Evolutionary conservation across 2,113 vertebrate genomes (phyloP), one percentile per base, ranked within the genome.

Genomic region (Phalacrocorax brasilianus): DNA sequence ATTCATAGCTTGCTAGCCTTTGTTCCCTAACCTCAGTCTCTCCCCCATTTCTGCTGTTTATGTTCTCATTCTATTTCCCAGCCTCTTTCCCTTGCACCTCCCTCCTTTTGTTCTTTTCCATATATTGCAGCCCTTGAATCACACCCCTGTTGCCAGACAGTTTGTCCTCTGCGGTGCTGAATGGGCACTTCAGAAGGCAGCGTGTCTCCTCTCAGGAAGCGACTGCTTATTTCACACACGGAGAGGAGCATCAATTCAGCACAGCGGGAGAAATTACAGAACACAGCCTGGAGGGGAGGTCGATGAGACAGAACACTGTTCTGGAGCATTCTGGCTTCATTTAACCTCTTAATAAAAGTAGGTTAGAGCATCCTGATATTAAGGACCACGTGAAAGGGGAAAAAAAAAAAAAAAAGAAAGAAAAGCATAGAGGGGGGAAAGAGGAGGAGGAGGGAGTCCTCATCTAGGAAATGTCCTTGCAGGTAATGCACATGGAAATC

Each of bases 271-370:
- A 92, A 96, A 93, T 86, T 91, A 77, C 59, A 63, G 92, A 94
- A 90, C 62, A n/a, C 61, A 95, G 94, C 79, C 94, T 63, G 50
- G 33, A 78, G 78, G 93, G 85, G 72, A 97, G 89, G 75, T 83
- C 76, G 58, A 52, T 92, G 95, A 93, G 96, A 91, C 17, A 92
- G 72, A 97, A 88, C 68, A 71, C 45, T 62, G 58, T 92, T 95
- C 92, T 95, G 79, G 75, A 91, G 86, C 81, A 75, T 91, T 93
- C 88, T 73, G 88, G 85, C 86, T 97, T 91, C 96, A 86, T 96
- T 96, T 97, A 97, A 91, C 91, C 82, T 97, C 94, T 89, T 94
- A 73, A 92, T 82, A 82, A 94, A 96, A 97, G 67, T 35, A 91
- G 77, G 81, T 88, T 76, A 89, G 67, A 84, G 45, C 40, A 94